phyloP scores from a whole-genome alignment of 2,888 invertebrate species.

The Meandrusa payeni region DNA sequence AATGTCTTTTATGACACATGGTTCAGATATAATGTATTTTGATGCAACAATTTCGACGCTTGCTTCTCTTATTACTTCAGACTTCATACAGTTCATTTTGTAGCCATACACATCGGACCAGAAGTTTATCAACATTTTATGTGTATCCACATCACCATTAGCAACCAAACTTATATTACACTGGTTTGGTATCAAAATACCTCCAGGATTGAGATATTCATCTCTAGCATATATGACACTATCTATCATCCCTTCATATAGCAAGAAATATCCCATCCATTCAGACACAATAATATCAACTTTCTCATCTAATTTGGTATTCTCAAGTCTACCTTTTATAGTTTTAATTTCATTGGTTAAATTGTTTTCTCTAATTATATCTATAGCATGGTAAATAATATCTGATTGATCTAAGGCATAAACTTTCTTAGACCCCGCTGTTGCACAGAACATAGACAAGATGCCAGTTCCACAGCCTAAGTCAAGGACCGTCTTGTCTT shows the following conservation, averaged over 20 bases:
- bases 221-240: conserved; percentile 95
- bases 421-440: conserved; percentile 94
- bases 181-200: conserved; percentile 90
- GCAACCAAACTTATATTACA: conserved; percentile 92
- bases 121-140: conserved; percentile 87
- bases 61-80: conserved; percentile 89
- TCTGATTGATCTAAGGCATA: conserved; percentile 98
- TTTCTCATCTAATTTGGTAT: conserved; percentile 88
- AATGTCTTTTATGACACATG: conserved; percentile 84
- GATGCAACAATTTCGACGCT: conserved; percentile 73
- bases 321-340: conserved; percentile 93
- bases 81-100: conserved; percentile 95
- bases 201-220: conserved; percentile 87
- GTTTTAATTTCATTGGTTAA: conserved; percentile 86
- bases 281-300: conserved; percentile 97
- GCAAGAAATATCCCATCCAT: conserved; percentile 99
- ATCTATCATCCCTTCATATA: conserved; percentile 98
- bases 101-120: conserved; percentile 98
- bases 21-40: conserved; percentile 84
- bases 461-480: conserved; percentile 99
- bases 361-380: conserved; percentile 93
- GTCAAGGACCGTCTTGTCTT: conserved; percentile 92
- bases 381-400: conserved; percentile 96
- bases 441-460: conserved; percentile 98
- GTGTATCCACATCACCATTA: conserved; percentile 87